These are phyloP conservation scores for Pangasius krempfi DNA, from an alignment of 2,797 vertebrate species.

Conservation along the genomic window DNA sequence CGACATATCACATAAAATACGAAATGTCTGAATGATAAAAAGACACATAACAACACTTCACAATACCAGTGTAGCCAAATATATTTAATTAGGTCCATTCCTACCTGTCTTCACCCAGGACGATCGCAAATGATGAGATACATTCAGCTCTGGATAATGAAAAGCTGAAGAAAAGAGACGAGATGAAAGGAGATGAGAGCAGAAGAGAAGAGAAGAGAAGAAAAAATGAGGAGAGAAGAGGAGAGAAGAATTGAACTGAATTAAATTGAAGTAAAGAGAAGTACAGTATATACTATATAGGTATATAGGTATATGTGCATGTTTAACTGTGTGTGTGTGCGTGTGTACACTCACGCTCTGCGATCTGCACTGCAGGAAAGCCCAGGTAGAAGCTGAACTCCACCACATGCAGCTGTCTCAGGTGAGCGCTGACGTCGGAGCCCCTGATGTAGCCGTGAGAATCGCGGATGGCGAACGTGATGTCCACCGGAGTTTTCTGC, in stretches of 20 bases:
- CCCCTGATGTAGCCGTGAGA: conserved; percentile 80
- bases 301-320: neutral
- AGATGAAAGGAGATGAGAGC: neutral
- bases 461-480: conserved; percentile 83
- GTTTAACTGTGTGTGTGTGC: neutral
- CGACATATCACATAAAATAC: neutral
- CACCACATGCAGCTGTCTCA: conserved; percentile 88
- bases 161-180: conserved; percentile 69
- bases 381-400: conserved; percentile 98
- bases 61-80: neutral
- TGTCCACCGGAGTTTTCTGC: conserved; percentile 84
- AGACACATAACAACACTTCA: neutral
- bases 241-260: neutral
- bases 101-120: conserved; percentile 96
- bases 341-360: conserved; percentile 84
- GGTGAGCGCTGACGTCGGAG: conserved; percentile 85
- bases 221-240: neutral
- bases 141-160: conserved; percentile 92
- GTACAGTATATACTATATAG: neutral
- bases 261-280: neutral
- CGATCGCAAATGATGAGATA: conserved; percentile 85
- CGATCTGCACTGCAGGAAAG: conserved; percentile 89
- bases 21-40: neutral
- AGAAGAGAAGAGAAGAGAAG: neutral
- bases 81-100: neutral